Evolutionary conservation across 92 coral and sea anemone species (phyloP).

Genomic region (Anthopleura xanthogrammica): DNA sequence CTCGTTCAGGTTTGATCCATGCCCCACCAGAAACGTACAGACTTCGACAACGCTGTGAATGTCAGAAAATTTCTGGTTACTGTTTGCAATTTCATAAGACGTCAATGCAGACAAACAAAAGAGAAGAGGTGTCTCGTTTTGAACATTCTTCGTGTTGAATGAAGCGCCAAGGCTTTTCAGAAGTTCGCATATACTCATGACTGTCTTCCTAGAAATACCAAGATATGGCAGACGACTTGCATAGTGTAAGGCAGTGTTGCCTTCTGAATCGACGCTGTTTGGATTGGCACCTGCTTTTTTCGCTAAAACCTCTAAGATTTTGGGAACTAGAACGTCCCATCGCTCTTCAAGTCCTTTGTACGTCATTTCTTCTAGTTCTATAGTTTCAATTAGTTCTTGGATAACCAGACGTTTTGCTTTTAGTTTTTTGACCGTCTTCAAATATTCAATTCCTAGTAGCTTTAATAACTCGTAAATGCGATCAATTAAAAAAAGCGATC

Average conservation of each 20-base stretch:
- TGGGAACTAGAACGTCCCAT: not conserved
- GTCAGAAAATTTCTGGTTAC: not conserved
- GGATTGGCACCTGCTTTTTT: constrained; percentile 12
- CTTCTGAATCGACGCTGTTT: constrained; percentile 24
- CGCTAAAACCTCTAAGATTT: not conserved
- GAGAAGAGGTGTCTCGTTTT: constrained; percentile 15
- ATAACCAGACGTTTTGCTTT: not conserved
- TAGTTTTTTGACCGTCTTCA: not conserved
- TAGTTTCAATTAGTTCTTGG: not conserved
- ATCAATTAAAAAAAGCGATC: not conserved
- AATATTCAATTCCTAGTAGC: not conserved
- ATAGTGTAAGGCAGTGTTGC: constrained; percentile 31
- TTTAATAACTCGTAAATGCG: not conserved
- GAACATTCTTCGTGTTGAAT: not conserved
- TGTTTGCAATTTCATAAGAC: not conserved
- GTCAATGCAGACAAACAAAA: constrained; percentile 1
- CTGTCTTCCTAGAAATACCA: constrained; percentile 1
- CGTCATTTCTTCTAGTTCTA: not conserved
- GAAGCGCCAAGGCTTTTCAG: not conserved
- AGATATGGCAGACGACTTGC: not conserved
- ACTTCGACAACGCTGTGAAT: not conserved
- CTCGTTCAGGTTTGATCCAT: not conserved
- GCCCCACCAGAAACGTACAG: not conserved
- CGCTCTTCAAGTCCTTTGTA: not conserved
- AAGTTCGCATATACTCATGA: not conserved